Conservation (phyloP, 2,797 vertebrate genomes). For the Sphaeramia orbicularis region DNA sequence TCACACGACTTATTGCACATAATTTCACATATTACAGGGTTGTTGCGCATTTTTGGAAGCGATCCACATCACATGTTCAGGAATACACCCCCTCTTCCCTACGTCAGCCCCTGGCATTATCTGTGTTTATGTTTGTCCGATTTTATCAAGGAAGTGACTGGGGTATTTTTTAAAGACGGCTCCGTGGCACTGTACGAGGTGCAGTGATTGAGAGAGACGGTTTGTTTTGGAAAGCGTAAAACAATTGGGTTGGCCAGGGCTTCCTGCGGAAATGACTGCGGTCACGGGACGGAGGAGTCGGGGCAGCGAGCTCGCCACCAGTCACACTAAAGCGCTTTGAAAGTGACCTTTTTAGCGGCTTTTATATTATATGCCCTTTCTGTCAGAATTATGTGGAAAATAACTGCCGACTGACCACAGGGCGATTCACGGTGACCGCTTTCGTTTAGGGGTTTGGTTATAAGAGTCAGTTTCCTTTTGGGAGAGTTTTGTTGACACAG, state of each 20-base stretch:
- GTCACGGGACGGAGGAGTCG: conserved; percentile 59
- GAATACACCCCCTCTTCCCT: conserved; percentile 4
- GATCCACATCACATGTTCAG: background rate
- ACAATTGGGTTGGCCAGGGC: conserved; percentile 61
- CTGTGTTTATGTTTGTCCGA: conserved; percentile 35
- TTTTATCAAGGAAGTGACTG: conserved; percentile 27
- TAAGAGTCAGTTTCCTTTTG: conserved; percentile 13
- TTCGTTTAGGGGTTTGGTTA: background rate
- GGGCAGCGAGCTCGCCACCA: conserved; percentile 15
- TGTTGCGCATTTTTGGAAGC: no score
- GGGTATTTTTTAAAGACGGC: conserved; percentile 13
- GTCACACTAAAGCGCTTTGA: conserved; percentile 19
- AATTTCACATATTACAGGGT: no score
- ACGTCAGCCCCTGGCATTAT: background rate
- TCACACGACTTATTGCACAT: no score
- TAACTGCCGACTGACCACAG: background rate
- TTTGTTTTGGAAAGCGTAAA: conserved; percentile 71
- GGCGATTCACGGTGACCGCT: background rate
- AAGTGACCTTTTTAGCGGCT: conserved; percentile 27
- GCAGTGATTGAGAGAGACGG: conserved; percentile 34
- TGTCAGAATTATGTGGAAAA: background rate
- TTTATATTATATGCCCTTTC: background rate
- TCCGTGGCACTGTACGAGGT: background rate
- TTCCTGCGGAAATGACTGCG: conserved; percentile 77
- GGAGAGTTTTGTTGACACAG: conserved; percentile 45